These are phyloP conservation scores for Holothuria scabra DNA, from an alignment of 53 echinoderm and acorn worm species.

Conservation along the genomic window DNA sequence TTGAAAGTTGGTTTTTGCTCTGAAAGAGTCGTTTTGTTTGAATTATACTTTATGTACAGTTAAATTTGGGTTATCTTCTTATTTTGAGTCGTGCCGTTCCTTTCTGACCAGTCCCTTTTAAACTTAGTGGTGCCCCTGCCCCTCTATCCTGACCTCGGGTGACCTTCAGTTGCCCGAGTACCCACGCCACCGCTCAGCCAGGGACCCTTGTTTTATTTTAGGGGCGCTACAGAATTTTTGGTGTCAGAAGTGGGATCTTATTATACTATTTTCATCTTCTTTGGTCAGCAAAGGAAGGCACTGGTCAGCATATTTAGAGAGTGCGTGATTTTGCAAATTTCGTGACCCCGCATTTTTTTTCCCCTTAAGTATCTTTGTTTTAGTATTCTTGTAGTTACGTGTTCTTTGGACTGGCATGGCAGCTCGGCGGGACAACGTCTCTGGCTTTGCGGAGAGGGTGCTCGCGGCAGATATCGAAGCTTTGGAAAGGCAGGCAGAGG, in stretches of 20 bases:
- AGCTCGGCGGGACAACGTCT: neutral
- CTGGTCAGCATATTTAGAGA: neutral
- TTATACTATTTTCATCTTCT: neutral
- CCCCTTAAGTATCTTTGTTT: neutral
- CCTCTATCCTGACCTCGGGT: too few species aligned
- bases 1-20: too few species aligned
- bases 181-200: too few species aligned
- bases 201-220: too few species aligned
- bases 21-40: too few species aligned
- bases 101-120: too few species aligned
- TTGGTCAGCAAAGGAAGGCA: neutral
- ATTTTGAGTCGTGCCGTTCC: too few species aligned
- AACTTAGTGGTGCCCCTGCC: too few species aligned
- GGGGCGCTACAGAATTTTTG: too few species aligned
- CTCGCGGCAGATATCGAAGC: constrained; percentile 11
- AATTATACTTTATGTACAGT: too few species aligned
- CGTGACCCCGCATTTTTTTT: neutral
- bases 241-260: constrained; percentile 7
- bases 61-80: too few species aligned
- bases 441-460: neutral
- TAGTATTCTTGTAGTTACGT: neutral
- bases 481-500: constrained; percentile 14
- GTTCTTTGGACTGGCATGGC: neutral
- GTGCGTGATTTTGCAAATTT: neutral
- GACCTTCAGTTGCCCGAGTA: too few species aligned